A percentile compares a stretch with the other conserved stretches of the same genome.
Conservation (phyloP, 2,797 vertebrate genomes). For the Anabas testudineus region DNA sequence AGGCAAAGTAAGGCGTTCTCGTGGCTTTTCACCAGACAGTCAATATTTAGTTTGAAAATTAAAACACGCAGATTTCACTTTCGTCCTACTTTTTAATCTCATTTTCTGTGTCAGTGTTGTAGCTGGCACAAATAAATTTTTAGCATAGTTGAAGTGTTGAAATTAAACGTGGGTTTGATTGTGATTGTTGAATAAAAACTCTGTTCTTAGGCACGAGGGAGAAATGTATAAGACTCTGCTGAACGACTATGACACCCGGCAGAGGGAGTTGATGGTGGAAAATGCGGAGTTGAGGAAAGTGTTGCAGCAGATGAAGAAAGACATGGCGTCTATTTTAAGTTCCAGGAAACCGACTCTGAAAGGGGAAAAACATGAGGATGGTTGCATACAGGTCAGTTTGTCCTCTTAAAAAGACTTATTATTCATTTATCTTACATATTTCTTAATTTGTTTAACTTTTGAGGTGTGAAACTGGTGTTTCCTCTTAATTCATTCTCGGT, state of each 20-base stretch:
- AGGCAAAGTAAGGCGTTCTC: constrained; percentile 86
- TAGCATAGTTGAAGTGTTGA: not conserved
- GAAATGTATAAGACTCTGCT: constrained; percentile 95
- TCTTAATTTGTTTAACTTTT: not conserved
- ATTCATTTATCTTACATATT: not conserved
- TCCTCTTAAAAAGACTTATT: not conserved
- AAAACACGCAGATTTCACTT: not conserved
- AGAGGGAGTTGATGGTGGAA: constrained; percentile 92
- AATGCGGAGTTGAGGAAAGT: constrained; percentile 95
- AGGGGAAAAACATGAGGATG: constrained; percentile 84
- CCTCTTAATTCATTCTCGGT: not conserved
- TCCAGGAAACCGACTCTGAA: constrained; percentile 85
- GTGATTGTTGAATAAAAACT: not conserved
- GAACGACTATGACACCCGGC: constrained; percentile 91
- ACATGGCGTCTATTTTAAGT: constrained; percentile 92
- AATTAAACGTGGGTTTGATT: not conserved
- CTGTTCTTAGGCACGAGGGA: constrained; percentile 88
- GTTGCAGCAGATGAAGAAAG: constrained; percentile 97
- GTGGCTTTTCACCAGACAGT: not conserved
- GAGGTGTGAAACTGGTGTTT: not conserved
- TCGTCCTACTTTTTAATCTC: not conserved
- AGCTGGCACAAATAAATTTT: constrained; percentile 30
- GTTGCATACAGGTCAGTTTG: constrained; percentile 76
- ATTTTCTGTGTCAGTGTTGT: constrained; percentile 17
- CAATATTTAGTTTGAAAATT: constrained; percentile 4